These are phyloP conservation scores for Julus scandinavius DNA, from an alignment of 2,888 invertebrate species.

Conservation along the genomic window DNA sequence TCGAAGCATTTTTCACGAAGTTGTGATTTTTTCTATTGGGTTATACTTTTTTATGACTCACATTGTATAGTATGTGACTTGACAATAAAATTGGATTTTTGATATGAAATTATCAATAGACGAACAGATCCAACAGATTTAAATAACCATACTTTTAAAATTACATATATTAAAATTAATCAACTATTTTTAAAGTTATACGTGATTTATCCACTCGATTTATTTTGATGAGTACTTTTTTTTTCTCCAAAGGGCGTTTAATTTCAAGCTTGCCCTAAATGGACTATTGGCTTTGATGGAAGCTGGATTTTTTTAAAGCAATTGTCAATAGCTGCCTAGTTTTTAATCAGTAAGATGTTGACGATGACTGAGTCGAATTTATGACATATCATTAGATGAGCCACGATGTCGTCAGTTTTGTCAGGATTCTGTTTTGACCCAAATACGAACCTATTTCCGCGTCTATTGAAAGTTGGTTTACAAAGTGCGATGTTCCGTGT, in stretches of 20 bases:
- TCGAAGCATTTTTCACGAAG: no score
- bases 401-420: slow-evolving; percentile 7
- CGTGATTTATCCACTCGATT: background rate
- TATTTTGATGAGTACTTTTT: background rate
- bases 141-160: no score
- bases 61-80: no score
- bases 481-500: background rate
- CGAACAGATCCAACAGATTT: no score
- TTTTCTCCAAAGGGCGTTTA: background rate
- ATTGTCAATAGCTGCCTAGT: background rate
- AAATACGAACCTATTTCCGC: background rate
- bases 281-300: background rate
- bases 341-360: background rate
- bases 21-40: no score
- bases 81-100: no score
- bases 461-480: background rate
- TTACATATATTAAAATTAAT: background rate
- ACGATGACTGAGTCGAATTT: background rate
- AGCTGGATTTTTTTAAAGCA: background rate
- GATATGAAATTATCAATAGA: no score
- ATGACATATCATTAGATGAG: slow-evolving; percentile 45
- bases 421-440: slow-evolving; percentile 6
- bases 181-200: no score
- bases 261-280: background rate
- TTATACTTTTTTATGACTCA: no score